Base-by-base conservation (phyloP, 2,888 invertebrate genomes). In the Polyommatus iphigenia region DNA sequence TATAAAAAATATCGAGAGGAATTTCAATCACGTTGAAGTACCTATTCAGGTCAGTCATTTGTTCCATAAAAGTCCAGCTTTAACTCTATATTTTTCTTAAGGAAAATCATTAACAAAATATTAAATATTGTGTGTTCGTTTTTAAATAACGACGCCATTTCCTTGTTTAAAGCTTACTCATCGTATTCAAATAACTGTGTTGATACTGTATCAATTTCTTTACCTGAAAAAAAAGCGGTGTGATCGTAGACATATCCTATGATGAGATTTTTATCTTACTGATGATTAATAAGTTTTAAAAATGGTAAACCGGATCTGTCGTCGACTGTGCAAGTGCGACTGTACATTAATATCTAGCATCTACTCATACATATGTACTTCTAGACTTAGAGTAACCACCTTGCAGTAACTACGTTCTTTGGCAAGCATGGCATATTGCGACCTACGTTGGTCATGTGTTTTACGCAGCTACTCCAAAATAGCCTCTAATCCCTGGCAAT, bases 341-440 rank as follows among this genome's bases (percentile, higher is more conserved):
- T 36, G 6, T 36, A 32, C 32, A 32, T 32, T 32, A 32, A 32
- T 32, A 32, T 32, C 32, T 32, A 32, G 32, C 3, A 6, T 36
- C 6, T 6, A 36, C 32, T 6, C 6, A 36, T 36, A 36, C 32
- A 5, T 36, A 6, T 36, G 32, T 36, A 36, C 32, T 36, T 6
- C 32, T 36, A 36, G 36, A 32, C 32, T 32, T 32, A 32, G 2
- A 36, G 36, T 36, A 36, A 36, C 29, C 24, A 15, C 62, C 59
- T 59, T 8, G 59, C 59, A 20, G 59, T 59, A 62, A 62, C 20
- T 29, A 29, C 24, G 24, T 29, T 24, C 75, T 50, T 75, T 75
- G 76, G 80, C 79, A 80, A 81, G 80, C 78, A 80, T 81, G 79
- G 79, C 79, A 78, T 76, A 41, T 78, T 78, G 78, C 78, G 76